phyloP scores from a whole-genome alignment of 2,888 invertebrate species.

The Anagyrus pseudococci region DNA sequence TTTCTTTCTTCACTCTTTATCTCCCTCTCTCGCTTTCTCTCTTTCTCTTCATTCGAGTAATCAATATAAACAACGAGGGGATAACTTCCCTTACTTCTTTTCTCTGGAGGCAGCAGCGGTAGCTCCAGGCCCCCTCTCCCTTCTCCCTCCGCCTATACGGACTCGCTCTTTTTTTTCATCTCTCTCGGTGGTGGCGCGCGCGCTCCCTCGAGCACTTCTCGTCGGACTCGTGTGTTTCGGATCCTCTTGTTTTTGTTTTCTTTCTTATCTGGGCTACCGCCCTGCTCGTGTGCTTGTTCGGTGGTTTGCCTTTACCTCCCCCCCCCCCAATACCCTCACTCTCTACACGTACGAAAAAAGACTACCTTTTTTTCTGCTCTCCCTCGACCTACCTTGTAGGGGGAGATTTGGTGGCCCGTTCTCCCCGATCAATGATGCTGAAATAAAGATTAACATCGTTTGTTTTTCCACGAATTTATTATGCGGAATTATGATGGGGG shows the following conservation, averaged over 20 bases:
- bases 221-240: too few relatives aligned
- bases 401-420: neutral
- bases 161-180: constrained; percentile 12
- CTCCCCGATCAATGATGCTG: too few relatives aligned
- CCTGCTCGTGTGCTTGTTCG: neutral
- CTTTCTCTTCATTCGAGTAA: constrained; percentile 47
- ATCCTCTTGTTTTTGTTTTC: constrained; percentile 10
- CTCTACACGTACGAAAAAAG: too few relatives aligned
- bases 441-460: too few relatives aligned
- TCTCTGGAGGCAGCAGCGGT: constrained; percentile 10
- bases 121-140: neutral
- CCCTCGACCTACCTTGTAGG: too few relatives aligned
- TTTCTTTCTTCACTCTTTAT: too few relatives aligned
- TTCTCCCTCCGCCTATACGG: too few relatives aligned
- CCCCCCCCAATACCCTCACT: too few relatives aligned
- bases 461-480: too few relatives aligned
- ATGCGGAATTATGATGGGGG: too few relatives aligned
- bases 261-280: neutral
- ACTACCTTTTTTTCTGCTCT: too few relatives aligned
- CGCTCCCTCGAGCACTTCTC: neutral
- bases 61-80: constrained; percentile 53
- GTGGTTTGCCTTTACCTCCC: neutral
- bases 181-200: neutral
- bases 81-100: constrained; percentile 43
- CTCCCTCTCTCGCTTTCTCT: constrained; percentile 28